Evolutionary conservation across 1,140 invertebrate species (phyloP).

Genomic region (Apocrypta bakeri): DNA sequence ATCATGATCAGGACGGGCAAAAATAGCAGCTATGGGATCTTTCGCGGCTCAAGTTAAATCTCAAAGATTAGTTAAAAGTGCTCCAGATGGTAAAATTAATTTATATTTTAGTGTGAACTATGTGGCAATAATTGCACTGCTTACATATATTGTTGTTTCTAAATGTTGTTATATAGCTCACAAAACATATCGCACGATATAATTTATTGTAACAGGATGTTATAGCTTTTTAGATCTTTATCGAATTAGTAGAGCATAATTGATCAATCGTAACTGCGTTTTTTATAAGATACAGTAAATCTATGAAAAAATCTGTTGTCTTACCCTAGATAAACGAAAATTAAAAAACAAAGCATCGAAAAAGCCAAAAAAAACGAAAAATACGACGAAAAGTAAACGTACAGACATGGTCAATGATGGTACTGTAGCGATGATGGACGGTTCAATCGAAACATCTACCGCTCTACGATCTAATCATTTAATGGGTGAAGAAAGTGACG

Average conservation of each 20-base stretch:
- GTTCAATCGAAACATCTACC: slow-evolving; percentile 59
- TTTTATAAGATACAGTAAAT: too few relatives aligned
- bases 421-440: slow-evolving; percentile 50
- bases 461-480: slow-evolving; percentile 56
- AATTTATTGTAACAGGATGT: too few relatives aligned
- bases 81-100: slow-evolving; percentile 60
- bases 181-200: not conserved
- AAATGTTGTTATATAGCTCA: not conserved
- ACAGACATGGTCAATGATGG: slow-evolving; percentile 54
- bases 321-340: slow-evolving; percentile 15
- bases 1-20: slow-evolving; percentile 56
- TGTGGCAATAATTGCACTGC: not conserved
- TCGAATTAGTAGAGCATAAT: too few relatives aligned
- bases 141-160: too few relatives aligned
- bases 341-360: not conserved
- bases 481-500: slow-evolving; percentile 59
- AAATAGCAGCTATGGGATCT: slow-evolving; percentile 62
- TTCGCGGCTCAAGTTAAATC: slow-evolving; percentile 62
- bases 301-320: too few relatives aligned
- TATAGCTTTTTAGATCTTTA: too few relatives aligned
- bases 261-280: too few relatives aligned
- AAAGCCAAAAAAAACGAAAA: slow-evolving; percentile 68
- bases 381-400: slow-evolving; percentile 57
- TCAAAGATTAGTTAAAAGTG: slow-evolving; percentile 66
- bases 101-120: not conserved